Base-by-base conservation (phyloP, 2,888 invertebrate genomes). In the Physocephala rufipes region DNA sequence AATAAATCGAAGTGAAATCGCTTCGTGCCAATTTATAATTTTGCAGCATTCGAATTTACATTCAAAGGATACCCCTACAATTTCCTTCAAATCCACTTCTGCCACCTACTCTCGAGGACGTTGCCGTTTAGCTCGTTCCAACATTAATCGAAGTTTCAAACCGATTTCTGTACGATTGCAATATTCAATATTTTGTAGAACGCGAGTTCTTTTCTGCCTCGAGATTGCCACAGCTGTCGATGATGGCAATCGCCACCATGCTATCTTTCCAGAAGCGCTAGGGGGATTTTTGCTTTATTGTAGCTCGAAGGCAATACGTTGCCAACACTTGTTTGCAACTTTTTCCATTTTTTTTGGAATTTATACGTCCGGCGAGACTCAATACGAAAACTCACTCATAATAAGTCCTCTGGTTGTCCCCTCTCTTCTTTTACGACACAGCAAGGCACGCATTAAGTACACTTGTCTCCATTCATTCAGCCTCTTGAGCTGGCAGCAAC, bases 271-370 rank as follows among this genome's bases (percentile, higher is more conserved):
- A 5, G 2, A 30, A 28, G 43, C 59, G 47, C 58, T 30, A 47
- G 19, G 19, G 19, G 16, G n/a, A 15, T 12, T 43, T 43, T 59
- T 61, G 63, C 13, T 24, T 65, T 24, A 53, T 51, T 63, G 71
- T 68, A 36, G 51, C 49, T 62, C 67, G 55, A 51, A 21, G 45
- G 61, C 67, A 71, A 68, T 58, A 76, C 83, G 82, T 79, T 80
- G 76, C 79, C 82, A 83, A 82, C 82, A 82, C 82, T 83, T 84
- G 83, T 83, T 82, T 84, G 82, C 83, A 82, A 82, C 36, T 83
- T 74, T 73, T 70, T n/a, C n/a, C n/a, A n/a, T n/a, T n/a, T n/a
- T n/a, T n/a, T n/a, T n/a, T 75, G 74, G 67, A 75, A 66, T 15
- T 15, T 26, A 15, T 21, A 21, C 21, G 16, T 26, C 58, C 2